Evolutionary conservation across 2,113 vertebrate species (phyloP).

Genomic region (Serilophus lunatus): DNA sequence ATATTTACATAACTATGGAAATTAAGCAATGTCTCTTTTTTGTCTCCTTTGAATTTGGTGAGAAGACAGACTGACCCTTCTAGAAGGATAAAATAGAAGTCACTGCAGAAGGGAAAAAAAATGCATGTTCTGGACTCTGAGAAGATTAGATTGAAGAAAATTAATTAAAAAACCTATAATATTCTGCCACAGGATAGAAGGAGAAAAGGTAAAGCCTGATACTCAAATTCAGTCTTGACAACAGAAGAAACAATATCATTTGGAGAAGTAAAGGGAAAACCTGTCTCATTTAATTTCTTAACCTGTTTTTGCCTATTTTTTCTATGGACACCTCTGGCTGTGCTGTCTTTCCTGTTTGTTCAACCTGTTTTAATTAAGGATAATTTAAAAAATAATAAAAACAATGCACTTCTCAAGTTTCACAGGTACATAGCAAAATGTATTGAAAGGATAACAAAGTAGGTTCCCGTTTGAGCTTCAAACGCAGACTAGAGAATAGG

Average conservation of each 20-base stretch:
- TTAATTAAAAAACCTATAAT: background rate
- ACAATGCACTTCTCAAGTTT: background rate
- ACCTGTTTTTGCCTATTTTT: background rate
- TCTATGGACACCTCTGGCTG: background rate
- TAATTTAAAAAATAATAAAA: background rate
- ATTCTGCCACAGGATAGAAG: background rate
- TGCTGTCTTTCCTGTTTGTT: background rate
- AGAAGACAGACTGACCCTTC: background rate
- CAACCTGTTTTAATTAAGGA: background rate
- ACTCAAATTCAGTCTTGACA: background rate
- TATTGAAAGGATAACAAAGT: background rate
- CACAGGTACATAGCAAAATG: background rate
- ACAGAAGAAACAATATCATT: background rate
- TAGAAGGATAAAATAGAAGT: background rate
- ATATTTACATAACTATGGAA: background rate
- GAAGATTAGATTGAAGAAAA: background rate
- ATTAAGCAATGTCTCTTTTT: background rate
- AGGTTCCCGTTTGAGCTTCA: background rate
- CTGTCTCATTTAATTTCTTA: background rate
- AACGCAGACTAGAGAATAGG: background rate
- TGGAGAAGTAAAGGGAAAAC: background rate
- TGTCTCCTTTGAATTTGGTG: background rate
- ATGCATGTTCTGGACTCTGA: background rate
- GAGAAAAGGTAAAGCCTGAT: background rate
- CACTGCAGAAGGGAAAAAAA: background rate